Conservation (phyloP, 2,888 invertebrate genomes). For the Lithophane socia region DNA sequence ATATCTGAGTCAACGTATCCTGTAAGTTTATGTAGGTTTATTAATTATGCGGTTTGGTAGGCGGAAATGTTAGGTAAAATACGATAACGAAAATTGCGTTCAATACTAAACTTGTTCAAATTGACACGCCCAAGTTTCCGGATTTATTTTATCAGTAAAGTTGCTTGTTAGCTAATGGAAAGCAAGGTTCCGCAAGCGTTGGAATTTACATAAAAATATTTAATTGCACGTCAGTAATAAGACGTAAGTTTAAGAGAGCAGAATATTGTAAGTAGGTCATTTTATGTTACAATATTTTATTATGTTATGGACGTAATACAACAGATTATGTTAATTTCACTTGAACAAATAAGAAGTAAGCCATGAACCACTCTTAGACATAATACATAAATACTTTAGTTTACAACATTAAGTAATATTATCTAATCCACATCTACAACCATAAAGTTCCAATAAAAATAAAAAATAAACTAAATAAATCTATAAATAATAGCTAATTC, state of each 20-base stretch:
- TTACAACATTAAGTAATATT: constrained; percentile 27
- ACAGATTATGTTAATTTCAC: constrained; percentile 27
- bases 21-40: constrained; percentile 14
- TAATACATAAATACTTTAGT: constrained; percentile 15
- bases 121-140: constrained; percentile 55
- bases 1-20: constrained; percentile 44
- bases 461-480: not conserved
- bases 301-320: constrained; percentile 13
- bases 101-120: constrained; percentile 40
- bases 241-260: constrained; percentile 17
- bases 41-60: constrained; percentile 15
- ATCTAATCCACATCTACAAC: not conserved
- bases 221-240: constrained; percentile 18
- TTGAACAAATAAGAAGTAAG: constrained; percentile 40
- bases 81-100: constrained; percentile 50
- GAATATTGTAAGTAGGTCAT: constrained; percentile 16
- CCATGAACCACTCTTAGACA: constrained; percentile 26
- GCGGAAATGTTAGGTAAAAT: constrained; percentile 34
- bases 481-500: constrained; percentile 19
- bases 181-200: constrained; percentile 23
- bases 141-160: constrained; percentile 49
- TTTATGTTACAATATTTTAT: constrained; percentile 25
- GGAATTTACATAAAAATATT: constrained; percentile 43
- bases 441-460: not conserved
- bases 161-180: constrained; percentile 37